A percentile compares a stretch with the other conserved stretches of the same genome.
Evolutionary conservation across 2,113 vertebrate species (phyloP).

Genomic region (Psittacula cyanocephala): DNA sequence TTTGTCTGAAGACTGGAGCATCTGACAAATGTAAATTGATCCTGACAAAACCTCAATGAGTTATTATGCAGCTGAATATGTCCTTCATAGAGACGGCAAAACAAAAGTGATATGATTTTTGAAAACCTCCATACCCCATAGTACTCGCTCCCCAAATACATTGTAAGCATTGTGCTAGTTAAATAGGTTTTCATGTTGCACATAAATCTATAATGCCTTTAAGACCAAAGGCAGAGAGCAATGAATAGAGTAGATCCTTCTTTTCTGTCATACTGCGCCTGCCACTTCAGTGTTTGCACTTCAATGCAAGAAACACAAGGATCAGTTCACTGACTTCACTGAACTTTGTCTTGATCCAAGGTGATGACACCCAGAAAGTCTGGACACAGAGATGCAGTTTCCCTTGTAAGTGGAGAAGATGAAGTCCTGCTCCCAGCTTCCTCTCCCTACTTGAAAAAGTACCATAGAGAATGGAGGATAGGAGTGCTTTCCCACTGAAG

Average conservation of each 20-base stretch:
- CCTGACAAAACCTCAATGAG: conserved; percentile 22
- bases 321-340: not conserved
- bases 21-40: conserved; percentile 49
- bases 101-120: conserved; percentile 1
- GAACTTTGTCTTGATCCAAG: not conserved
- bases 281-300: not conserved
- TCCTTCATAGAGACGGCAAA: not conserved
- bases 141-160: not conserved
- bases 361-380: not conserved
- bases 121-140: not conserved
- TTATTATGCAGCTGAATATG: conserved; percentile 17
- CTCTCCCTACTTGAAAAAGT: not conserved
- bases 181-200: not conserved
- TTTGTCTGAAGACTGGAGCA: conserved; percentile 30
- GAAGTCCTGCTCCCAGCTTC: not conserved
- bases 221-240: not conserved
- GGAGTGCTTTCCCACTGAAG: not conserved
- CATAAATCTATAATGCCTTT: not conserved
- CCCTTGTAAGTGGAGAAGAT: rapidly evolving
- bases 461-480: not conserved
- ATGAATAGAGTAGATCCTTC: not conserved
- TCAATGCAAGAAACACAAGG: not conserved
- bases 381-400: not conserved
- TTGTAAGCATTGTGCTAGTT: not conserved
- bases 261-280: not conserved